phyloP scores from a whole-genome alignment of 2,888 invertebrate genomes.

The Sympetrum striolatum region DNA sequence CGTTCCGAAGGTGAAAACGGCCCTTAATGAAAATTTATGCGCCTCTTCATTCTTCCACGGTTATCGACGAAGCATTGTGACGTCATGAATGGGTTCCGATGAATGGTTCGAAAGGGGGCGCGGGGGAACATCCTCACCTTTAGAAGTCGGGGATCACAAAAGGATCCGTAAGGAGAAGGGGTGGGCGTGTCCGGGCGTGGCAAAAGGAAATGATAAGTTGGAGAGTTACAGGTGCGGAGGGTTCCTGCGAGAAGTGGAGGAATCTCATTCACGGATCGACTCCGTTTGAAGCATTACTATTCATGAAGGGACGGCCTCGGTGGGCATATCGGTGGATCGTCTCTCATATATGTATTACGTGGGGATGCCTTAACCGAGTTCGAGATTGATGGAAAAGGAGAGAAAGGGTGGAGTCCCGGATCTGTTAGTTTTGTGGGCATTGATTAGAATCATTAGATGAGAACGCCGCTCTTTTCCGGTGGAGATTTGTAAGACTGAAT shows the following conservation, averaged over 20 bases:
- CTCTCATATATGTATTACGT: background rate
- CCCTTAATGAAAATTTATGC: slow-evolving; percentile 34
- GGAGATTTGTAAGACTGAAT: slow-evolving; percentile 11
- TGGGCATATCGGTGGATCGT: slow-evolving; percentile 2
- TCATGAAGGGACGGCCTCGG: slow-evolving; percentile 10
- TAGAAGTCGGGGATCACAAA: slow-evolving; percentile 19
- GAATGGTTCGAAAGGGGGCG: background rate
- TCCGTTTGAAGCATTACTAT: background rate
- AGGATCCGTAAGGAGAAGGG: background rate
- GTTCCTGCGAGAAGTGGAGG: slow-evolving; percentile 5
- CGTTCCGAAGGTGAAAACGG: background rate
- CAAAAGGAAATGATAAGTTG: slow-evolving; percentile 30
- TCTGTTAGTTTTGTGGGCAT: slow-evolving; percentile 13
- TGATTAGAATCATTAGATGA: slow-evolving; percentile 26
- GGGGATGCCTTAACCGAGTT: background rate
- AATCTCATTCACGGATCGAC: slow-evolving; percentile 34
- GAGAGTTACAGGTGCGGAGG: slow-evolving; percentile 37
- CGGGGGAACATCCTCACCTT: background rate
- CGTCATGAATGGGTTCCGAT: slow-evolving; percentile 31
- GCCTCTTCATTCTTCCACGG: background rate
- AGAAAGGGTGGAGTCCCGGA: background rate
- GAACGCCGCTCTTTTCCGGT: background rate
- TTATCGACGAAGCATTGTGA: slow-evolving; percentile 39
- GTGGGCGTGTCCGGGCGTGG: background rate
- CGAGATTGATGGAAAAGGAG: background rate